phyloP scores from a whole-genome alignment of 2,888 invertebrate genomes.

The Caenorhabditis wallacei region DNA sequence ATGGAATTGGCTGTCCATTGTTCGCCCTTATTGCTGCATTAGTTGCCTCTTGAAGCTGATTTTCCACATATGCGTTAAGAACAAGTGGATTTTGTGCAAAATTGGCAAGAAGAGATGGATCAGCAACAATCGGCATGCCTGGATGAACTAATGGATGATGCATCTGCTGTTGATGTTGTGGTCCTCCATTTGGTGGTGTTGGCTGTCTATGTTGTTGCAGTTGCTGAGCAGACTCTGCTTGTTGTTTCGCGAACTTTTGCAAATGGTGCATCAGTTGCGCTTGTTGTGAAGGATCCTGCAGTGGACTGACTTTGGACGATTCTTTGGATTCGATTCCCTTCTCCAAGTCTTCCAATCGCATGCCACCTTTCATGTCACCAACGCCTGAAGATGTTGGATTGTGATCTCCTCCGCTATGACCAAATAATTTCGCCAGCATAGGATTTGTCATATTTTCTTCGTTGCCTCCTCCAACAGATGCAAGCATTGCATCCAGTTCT shows the following conservation, averaged over 20 bases:
- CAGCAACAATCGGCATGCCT: conserved; percentile 51
- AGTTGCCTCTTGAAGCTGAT: conserved; percentile 58
- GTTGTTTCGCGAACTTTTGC: conserved; percentile 63
- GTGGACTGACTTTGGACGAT: conserved; percentile 62
- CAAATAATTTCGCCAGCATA: conserved; percentile 59
- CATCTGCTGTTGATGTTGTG: conserved; percentile 25
- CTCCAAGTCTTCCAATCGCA: conserved; percentile 69
- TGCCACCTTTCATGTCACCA: conserved; percentile 42
- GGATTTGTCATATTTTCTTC: conserved; percentile 60
- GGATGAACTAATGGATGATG: conserved; percentile 20
- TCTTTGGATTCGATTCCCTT: conserved; percentile 42
- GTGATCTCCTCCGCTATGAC: conserved; percentile 37
- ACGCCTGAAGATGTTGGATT: conserved; percentile 23
- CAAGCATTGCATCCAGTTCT: conserved; percentile 33
- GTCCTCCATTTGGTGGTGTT: conserved; percentile 45
- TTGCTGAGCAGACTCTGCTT: conserved; percentile 41
- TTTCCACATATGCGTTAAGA: conserved; percentile 53
- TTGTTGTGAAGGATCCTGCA: conserved; percentile 75
- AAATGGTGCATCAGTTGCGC: conserved; percentile 72
- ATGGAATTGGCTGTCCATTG: conserved; percentile 59
- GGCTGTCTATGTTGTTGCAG: conserved; percentile 51
- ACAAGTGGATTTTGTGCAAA: conserved; percentile 56
- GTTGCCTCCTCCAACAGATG: conserved; percentile 39
- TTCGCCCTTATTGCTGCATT: conserved; percentile 55
- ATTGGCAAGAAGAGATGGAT: conserved; percentile 47